phyloP scores from a whole-genome alignment of 2,113 vertebrate species.

The Colistium nudipinnis region DNA sequence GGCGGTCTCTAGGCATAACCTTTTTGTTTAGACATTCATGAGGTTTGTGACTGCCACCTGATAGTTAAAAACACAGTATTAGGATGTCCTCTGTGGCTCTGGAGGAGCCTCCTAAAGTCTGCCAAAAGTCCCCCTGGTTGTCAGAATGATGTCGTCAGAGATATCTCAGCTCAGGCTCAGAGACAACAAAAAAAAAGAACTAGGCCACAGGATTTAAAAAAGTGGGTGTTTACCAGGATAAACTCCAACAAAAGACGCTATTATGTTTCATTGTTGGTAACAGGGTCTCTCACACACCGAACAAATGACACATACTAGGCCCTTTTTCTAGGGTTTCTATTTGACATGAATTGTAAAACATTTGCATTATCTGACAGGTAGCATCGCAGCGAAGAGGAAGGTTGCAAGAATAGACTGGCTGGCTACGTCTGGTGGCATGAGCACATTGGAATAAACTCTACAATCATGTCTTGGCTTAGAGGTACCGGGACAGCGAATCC shows the following conservation, averaged over 20 bases:
- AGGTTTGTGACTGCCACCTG: not conserved
- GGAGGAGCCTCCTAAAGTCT: not conserved
- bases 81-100: no score
- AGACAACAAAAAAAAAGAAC: not conserved
- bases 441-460: conserved; percentile 15
- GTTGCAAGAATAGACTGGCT: conserved; percentile 10
- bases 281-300: no score
- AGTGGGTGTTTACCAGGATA: not conserved
- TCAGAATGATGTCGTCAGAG: not conserved
- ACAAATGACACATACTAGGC: no score
- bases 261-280: not conserved
- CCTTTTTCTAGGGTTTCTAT: no score
- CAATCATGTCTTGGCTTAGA: conserved; percentile 46
- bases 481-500: not conserved
- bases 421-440: conserved; percentile 15
- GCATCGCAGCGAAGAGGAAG: conserved; percentile 8
- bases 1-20: not conserved
- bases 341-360: not conserved
- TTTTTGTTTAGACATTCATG: not conserved
- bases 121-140: not conserved
- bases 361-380: conserved; percentile 38
- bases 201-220: not conserved
- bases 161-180: not conserved
- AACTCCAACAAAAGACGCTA: not conserved
- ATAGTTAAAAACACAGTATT: no score